Evolutionary conservation across 64 coral and sea anemone genomes (phyloP), one percentile per base, ranked within the genome.

Genomic region (Actinia tenebrosa): DNA sequence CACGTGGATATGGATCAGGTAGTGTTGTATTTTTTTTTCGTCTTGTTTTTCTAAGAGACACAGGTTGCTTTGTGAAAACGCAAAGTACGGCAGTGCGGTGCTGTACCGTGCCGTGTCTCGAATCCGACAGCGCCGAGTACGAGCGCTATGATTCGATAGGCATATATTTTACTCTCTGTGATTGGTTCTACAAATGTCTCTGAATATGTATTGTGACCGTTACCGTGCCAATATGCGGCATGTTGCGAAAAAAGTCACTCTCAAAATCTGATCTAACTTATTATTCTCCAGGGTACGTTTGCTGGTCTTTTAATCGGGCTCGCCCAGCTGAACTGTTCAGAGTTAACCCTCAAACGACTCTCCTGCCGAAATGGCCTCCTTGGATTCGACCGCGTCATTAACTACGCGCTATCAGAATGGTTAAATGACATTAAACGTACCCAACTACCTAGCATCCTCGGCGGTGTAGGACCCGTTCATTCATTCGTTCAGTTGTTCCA

Each of bases 1-100:
- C 86, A 91, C 63, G 91, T 95, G 7, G 93, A 93, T 37, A 99
- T 99, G 97, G 97, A 94, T 30, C 93, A 99, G 93, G 97, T 99
- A 43, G 1, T 78, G 2, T n/a, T 50, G 14, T 18, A 50, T 50
- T 75, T 71, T 37, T 37, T 37, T 0, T 37, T 37, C 30, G 30
- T 37, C 18, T 61, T 19, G 47, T 50, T 50, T 37, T 37, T 37
- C 30, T 37, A 37, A 50, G 47, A 50, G 4, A 50, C 47, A 50
- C 47, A 50, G 47, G 47, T 50, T 5, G 47, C 47, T 8, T 8
- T 50, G 47, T 50, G 47, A 50, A 50, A 50, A 8, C 7, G 7
- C 47, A 50, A 37, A 0, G 30, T 37, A 37, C 30, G 1, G 30
- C 0, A 37, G 30, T 37, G 0, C 1, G 30, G 30, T 37, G 47